phyloP scores from a whole-genome alignment of 2,797 vertebrate genomes.

The Taeniopygia guttata region DNA sequence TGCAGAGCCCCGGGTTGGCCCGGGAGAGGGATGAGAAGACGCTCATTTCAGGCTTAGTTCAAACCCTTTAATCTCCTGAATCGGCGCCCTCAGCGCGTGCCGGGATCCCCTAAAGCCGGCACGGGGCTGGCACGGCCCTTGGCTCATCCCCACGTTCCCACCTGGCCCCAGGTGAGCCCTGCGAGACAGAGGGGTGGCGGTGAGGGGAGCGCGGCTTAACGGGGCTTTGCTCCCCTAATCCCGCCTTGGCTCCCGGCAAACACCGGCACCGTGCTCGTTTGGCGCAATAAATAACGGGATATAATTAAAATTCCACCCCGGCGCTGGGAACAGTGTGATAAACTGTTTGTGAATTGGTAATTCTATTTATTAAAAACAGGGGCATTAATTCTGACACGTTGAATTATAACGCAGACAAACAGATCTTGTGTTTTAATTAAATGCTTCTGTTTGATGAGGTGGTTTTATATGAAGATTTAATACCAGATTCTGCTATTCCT shows the following conservation, averaged over 20 bases:
- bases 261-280: not conserved
- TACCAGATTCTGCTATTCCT: not conserved
- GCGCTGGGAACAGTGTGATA: slow-evolving; percentile 66
- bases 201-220: not conserved
- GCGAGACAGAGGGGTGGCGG: slow-evolving; percentile 13
- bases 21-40: slow-evolving; percentile 55
- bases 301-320: slow-evolving; percentile 73
- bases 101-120: slow-evolving; percentile 39
- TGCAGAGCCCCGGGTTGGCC: not conserved
- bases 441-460: slow-evolving; percentile 68
- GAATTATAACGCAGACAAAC: slow-evolving; percentile 74
- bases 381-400: slow-evolving; percentile 74
- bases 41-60: slow-evolving; percentile 68
- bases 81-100: not conserved
- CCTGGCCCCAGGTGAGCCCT: slow-evolving; percentile 59
- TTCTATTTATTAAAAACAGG: slow-evolving; percentile 79
- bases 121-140: not conserved
- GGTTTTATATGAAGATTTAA: slow-evolving; percentile 63
- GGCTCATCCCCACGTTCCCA: slow-evolving; percentile 1
- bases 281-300: slow-evolving; percentile 66
- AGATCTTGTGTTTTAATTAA: slow-evolving; percentile 77
- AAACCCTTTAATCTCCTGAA: slow-evolving; percentile 65
- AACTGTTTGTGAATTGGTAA: slow-evolving; percentile 74
- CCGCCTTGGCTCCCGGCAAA: slow-evolving; percentile 29
- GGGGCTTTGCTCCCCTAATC: slow-evolving; percentile 52